Evolutionary conservation across 1,140 invertebrate species (phyloP).

Genomic region (Ditylenchus dipsaci): DNA sequence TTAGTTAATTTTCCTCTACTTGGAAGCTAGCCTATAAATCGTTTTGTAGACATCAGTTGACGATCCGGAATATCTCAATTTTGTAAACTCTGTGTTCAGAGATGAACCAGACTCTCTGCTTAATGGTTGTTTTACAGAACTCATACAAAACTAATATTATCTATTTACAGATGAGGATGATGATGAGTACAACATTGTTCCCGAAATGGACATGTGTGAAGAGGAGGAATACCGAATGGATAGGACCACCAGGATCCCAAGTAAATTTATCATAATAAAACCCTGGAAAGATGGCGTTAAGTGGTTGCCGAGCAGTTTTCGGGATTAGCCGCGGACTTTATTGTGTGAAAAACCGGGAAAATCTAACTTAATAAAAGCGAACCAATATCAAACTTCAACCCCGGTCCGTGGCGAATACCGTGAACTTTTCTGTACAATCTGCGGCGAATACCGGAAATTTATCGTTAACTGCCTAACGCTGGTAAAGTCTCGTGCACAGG

Average conservation of each 20-base stretch:
- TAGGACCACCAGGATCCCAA: constrained; percentile 32
- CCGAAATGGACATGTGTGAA: constrained; percentile 21
- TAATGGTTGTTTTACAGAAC: not conserved
- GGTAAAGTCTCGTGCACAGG: too few species aligned
- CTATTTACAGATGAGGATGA: constrained; percentile 14
- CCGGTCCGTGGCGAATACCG: too few species aligned
- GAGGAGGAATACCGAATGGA: constrained; percentile 32
- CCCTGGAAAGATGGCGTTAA: too few species aligned
- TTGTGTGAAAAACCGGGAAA: too few species aligned
- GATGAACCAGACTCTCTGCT: not conserved
- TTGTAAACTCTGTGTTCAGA: not conserved
- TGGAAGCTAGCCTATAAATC: not conserved
- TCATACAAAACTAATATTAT: not conserved
- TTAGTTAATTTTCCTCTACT: not conserved
- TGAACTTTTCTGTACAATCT: too few species aligned
- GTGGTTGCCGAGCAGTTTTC: too few species aligned
- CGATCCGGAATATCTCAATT: constrained; percentile 12
- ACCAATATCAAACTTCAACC: too few species aligned
- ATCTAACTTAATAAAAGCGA: too few species aligned
- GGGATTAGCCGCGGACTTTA: too few species aligned
- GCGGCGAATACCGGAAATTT: too few species aligned
- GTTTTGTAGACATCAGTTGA: not conserved
- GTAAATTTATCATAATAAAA: constrained; percentile 16
- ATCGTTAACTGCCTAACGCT: too few species aligned
- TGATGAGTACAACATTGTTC: constrained; percentile 24